Evolutionary conservation across 2,113 vertebrate species (phyloP).

Genomic region (Falcunculus frontatus): DNA sequence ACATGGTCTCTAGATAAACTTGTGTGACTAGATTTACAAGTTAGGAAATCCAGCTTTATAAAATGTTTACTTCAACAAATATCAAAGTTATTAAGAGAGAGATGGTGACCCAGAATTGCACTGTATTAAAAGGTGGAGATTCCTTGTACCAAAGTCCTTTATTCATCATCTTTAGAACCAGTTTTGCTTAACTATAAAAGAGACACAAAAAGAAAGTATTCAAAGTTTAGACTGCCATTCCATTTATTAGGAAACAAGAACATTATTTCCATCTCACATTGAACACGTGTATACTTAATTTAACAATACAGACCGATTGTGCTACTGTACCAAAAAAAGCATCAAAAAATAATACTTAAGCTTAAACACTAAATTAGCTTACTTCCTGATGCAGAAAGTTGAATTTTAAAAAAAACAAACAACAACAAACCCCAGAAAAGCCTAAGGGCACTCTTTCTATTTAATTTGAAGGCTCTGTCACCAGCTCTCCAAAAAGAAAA

Average conservation of each 20-base stretch:
- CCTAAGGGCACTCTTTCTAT: background rate
- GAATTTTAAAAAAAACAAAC: background rate
- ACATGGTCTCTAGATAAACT: constrained; percentile 39
- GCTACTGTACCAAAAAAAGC: background rate
- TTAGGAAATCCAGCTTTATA: constrained; percentile 63
- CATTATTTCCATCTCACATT: constrained; percentile 5
- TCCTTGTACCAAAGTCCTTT: constrained; percentile 57
- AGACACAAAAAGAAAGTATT: constrained; percentile 61
- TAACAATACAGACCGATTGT: background rate
- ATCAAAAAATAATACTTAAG: background rate
- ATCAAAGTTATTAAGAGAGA: constrained; percentile 34
- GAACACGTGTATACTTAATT: background rate
- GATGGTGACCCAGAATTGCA: constrained; percentile 52
- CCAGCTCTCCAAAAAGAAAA: background rate
- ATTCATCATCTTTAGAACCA: constrained; percentile 90
- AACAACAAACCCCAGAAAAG: background rate
- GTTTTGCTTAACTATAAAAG: constrained; percentile 90
- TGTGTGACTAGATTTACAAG: background rate
- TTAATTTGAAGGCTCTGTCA: background rate
- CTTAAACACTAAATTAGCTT: background rate
- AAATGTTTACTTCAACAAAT: constrained; percentile 61
- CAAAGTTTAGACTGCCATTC: constrained; percentile 11
- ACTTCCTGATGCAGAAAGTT: background rate
- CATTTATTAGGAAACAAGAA: constrained; percentile 41
- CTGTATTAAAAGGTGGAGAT: constrained; percentile 53